These are phyloP conservation scores for Boleophthalmus pectinirostris DNA, from an alignment of 2,113 vertebrate species.

Conservation along the genomic window DNA sequence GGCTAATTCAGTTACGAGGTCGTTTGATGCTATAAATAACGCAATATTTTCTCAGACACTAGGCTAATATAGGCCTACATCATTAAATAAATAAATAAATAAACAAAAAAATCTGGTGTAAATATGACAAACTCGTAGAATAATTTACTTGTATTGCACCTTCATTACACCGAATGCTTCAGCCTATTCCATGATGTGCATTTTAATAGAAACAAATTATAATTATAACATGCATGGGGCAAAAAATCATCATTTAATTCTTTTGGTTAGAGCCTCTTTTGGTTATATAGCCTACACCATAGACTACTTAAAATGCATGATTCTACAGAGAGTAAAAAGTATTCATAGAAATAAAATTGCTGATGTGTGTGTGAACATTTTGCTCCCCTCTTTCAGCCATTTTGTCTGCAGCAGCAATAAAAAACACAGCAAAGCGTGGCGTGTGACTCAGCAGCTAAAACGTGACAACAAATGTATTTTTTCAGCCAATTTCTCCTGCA, in stretches of 20 bases:
- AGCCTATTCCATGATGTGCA: not conserved
- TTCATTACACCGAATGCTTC: not conserved
- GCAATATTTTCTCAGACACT: not conserved
- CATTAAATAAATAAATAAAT: too few relatives aligned
- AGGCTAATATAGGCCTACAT: not conserved
- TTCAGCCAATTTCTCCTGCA: not conserved
- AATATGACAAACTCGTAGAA: too few relatives aligned
- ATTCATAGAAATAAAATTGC: not conserved
- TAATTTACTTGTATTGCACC: too few relatives aligned
- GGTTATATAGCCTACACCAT: not conserved
- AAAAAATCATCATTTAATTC: not conserved
- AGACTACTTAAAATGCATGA: too few relatives aligned
- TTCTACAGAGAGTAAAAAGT: not conserved
- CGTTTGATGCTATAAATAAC: not conserved
- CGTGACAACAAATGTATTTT: conserved; percentile 11
- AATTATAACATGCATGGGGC: not conserved
- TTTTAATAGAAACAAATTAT: not conserved
- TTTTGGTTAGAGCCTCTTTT: not conserved
- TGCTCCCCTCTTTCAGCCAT: not conserved
- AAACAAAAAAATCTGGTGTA: too few relatives aligned
- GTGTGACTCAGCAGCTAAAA: conserved; percentile 56
- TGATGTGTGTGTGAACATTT: not conserved
- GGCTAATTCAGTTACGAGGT: not conserved
- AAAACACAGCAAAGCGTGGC: conserved; percentile 3
- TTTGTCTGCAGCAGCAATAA: conserved; percentile 11